These are phyloP conservation scores for Sminthopsis crassicaudata DNA, from an alignment of 2,113 vertebrate genomes.

Conservation along the genomic window DNA sequence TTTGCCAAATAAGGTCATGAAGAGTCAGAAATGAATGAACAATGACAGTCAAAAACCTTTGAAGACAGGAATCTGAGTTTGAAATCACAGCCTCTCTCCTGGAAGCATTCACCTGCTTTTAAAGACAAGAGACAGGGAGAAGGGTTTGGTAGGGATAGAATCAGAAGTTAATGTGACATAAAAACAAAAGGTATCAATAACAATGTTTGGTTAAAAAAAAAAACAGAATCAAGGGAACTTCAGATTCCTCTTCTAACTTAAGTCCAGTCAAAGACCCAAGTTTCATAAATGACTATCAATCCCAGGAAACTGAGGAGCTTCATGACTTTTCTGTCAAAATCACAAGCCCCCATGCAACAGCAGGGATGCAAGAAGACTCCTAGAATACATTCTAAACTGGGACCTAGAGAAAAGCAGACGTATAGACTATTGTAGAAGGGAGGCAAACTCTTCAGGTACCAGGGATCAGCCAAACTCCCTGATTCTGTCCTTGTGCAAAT, in stretches of 20 bases:
- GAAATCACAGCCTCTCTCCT: neutral
- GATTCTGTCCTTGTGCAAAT: neutral
- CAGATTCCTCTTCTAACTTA: neutral
- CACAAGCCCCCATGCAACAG: neutral
- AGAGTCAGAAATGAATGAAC: neutral
- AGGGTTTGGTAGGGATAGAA: neutral
- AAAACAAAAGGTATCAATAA: neutral
- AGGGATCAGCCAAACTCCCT: neutral
- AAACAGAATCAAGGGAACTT: neutral
- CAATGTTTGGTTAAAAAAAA: neutral
- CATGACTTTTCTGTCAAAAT: neutral
- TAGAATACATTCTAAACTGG: neutral
- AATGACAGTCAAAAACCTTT: neutral
- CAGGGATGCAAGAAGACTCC: neutral
- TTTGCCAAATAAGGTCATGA: neutral
- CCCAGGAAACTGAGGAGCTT: neutral
- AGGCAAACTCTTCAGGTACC: neutral
- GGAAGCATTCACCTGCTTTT: neutral
- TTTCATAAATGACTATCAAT: neutral
- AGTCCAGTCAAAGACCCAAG: neutral
- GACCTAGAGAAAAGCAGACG: neutral
- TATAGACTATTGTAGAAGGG: neutral
- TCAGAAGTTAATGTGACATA: neutral
- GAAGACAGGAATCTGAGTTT: neutral
- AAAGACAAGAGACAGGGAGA: neutral